A percentile compares a stretch with the other conserved stretches of the same genome.
phyloP scores from a whole-genome alignment of 2,797 vertebrate genomes.

The Iguana delicatissima region DNA sequence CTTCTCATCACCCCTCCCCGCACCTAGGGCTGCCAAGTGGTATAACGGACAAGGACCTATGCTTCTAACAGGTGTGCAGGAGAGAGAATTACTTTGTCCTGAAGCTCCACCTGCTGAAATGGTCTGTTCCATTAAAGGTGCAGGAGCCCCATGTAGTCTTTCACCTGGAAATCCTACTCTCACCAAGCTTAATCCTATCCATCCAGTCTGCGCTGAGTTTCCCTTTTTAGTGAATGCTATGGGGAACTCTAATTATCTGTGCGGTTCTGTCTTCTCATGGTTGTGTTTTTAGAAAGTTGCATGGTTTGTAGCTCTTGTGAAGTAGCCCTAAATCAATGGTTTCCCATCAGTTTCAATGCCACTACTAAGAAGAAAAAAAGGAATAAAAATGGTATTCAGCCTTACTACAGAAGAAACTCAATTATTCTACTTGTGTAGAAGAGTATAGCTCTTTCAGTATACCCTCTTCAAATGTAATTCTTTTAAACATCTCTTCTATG shows the following conservation, averaged over 20 bases:
- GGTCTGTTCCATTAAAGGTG: too few relatives aligned
- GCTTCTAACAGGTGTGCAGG: too few relatives aligned
- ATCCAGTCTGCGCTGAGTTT: not conserved
- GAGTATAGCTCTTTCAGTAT: constrained; percentile 4
- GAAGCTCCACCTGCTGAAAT: too few relatives aligned
- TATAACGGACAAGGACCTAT: too few relatives aligned
- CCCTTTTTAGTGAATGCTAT: not conserved
- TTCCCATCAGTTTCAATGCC: not conserved
- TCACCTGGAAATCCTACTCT: too few relatives aligned
- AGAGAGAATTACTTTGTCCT: too few relatives aligned
- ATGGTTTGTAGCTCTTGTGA: not conserved
- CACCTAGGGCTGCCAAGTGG: too few relatives aligned
- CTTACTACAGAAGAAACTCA: not conserved
- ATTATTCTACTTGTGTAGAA: not conserved
- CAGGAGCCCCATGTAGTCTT: too few relatives aligned
- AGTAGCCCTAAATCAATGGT: not conserved
- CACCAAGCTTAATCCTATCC: not conserved
- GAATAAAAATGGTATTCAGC: not conserved
- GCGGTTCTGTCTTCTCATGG: not conserved
- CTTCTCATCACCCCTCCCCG: not conserved
- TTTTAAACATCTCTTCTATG: constrained; percentile 11
- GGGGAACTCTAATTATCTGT: not conserved
- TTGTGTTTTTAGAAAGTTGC: not conserved
- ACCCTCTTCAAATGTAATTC: constrained; percentile 1
- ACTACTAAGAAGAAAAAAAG: not conserved